Percentiles rank a stretch among this genome's conserved stretches.
These are phyloP conservation scores for Apeira syringaria DNA, from an alignment of 2,888 invertebrate species.

Conservation along the genomic window DNA sequence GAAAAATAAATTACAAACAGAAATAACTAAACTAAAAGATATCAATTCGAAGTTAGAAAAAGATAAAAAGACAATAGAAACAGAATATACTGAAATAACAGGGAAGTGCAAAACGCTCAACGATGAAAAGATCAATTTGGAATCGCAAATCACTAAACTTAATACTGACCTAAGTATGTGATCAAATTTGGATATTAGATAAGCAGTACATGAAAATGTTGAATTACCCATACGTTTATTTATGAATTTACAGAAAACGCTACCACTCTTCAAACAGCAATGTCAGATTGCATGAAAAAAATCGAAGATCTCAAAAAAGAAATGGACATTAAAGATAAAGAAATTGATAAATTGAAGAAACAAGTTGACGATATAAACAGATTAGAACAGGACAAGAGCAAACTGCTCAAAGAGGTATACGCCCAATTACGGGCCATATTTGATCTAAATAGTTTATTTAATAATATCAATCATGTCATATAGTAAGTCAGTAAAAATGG, in stretches of 20 bases:
- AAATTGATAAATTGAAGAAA: constrained; percentile 84
- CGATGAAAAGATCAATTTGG: constrained; percentile 85
- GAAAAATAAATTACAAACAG: constrained; percentile 74
- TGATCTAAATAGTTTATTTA: too few relatives aligned
- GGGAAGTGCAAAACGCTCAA: constrained; percentile 82
- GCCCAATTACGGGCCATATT: too few relatives aligned
- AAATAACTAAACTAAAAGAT: constrained; percentile 79
- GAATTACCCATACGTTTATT: too few relatives aligned
- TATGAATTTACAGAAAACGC: constrained; percentile 77
- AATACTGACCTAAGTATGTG: constrained; percentile 84
- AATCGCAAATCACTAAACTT: constrained; percentile 83
- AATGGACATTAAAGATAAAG: constrained; percentile 86
- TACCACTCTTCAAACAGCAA: constrained; percentile 78
- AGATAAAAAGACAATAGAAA: constrained; percentile 70
- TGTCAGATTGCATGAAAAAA: constrained; percentile 83
- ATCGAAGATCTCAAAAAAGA: constrained; percentile 86
- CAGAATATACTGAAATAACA: constrained; percentile 62
- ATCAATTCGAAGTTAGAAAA: constrained; percentile 70
- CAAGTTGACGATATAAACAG: constrained; percentile 77
- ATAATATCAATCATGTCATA: too few relatives aligned
- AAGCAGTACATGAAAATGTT: too few relatives aligned
- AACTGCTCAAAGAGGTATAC: constrained; percentile 85
- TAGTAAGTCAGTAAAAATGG: background rate
- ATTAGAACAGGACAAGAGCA: constrained; percentile 82
- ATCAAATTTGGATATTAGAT: too few relatives aligned